These are phyloP conservation scores for Saccostrea cuccullata DNA, from an alignment of 1,140 invertebrate genomes.

Conservation along the genomic window DNA sequence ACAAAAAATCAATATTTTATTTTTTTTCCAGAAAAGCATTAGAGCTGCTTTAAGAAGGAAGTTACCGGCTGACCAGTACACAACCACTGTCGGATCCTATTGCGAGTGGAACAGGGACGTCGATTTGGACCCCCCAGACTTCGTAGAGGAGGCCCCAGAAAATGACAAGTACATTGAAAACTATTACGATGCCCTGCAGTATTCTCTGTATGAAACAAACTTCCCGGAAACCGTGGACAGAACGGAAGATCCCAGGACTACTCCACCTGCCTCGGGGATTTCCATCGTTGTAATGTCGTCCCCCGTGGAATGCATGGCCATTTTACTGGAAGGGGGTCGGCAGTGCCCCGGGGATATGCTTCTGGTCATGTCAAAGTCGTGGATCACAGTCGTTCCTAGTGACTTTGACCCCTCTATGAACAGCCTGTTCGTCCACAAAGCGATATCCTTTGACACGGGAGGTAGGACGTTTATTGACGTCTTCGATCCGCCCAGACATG, in stretches of 20 bases:
- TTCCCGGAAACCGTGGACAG: slow-evolving; percentile 73
- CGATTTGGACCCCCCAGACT: slow-evolving; percentile 39
- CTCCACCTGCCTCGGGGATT: background rate
- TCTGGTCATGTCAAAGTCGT: slow-evolving; percentile 56
- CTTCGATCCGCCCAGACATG: slow-evolving; percentile 56
- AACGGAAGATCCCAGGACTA: slow-evolving; percentile 31
- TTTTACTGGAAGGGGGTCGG: slow-evolving; percentile 58
- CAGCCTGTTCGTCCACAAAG: slow-evolving; percentile 58
- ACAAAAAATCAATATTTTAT: background rate
- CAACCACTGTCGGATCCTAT: slow-evolving; percentile 53
- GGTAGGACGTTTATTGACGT: slow-evolving; percentile 59
- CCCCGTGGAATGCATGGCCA: slow-evolving; percentile 58
- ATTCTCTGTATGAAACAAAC: slow-evolving; percentile 50
- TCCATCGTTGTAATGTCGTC: slow-evolving; percentile 58
- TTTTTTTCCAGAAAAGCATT: background rate
- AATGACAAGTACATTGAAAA: slow-evolving; percentile 47
- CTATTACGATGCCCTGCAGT: slow-evolving; percentile 56
- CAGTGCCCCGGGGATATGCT: slow-evolving; percentile 60
- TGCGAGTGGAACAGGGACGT: slow-evolving; percentile 50
- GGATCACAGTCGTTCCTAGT: slow-evolving; percentile 50
- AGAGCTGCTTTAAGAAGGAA: background rate
- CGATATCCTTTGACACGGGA: slow-evolving; percentile 55
- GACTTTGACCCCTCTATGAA: slow-evolving; percentile 28
- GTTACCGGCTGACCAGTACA: slow-evolving; percentile 37
- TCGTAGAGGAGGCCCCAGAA: slow-evolving; percentile 37